Percentiles rank a stretch among this genome's conserved stretches.
Evolutionary conservation across 2,113 vertebrate species (phyloP).

Genomic region (Actenoides hombroni): DNA sequence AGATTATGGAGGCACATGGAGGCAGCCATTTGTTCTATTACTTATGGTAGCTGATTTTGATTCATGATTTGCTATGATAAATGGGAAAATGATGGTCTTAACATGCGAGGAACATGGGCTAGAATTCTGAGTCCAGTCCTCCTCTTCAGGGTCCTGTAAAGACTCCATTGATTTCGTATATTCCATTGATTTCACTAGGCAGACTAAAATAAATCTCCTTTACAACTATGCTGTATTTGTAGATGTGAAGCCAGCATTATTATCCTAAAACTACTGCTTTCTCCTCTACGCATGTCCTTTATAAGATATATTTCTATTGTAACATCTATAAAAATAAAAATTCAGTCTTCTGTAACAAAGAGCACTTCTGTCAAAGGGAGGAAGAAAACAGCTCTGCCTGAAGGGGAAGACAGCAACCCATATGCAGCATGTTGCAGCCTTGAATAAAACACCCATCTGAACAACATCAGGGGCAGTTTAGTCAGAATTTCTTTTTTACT

Average conservation of each 20-base stretch:
- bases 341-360: not conserved
- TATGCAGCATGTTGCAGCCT: not conserved
- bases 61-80: not conserved
- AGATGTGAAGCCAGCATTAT: not conserved
- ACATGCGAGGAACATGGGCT: fast-evolving
- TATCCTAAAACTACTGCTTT: not conserved
- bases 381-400: not conserved
- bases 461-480: not conserved
- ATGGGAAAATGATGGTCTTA: not conserved
- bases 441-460: not conserved
- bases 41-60: not conserved
- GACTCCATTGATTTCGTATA: not conserved
- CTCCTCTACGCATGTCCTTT: not conserved
- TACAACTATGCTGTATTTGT: not conserved
- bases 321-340: not conserved
- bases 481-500: not conserved
- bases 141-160: not conserved
- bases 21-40: not conserved
- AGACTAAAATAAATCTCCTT: not conserved
- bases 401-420: not conserved
- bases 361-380: not conserved
- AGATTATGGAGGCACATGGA: not conserved
- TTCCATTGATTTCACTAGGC: not conserved
- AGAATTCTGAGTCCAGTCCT: not conserved
- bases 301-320: not conserved